Conservation (phyloP, 2,113 vertebrate species). For the Ramphastos sulfuratus region DNA sequence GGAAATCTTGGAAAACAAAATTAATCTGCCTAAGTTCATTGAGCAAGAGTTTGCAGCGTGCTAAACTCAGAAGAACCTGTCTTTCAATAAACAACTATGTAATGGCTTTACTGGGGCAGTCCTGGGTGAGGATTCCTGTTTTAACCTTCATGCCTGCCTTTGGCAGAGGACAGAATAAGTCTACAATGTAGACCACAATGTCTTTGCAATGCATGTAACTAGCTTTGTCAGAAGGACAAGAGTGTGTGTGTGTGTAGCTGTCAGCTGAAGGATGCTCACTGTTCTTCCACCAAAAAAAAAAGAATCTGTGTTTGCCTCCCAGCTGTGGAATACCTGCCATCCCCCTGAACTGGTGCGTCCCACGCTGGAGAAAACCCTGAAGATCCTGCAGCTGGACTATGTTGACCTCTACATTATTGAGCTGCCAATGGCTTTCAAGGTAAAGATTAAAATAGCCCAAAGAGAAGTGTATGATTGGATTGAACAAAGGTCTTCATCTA, state of each 20-base stretch:
- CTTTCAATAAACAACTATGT: background rate
- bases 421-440: slow-evolving; percentile 94
- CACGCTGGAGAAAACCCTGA: slow-evolving; percentile 84
- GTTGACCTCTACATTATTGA: slow-evolving; percentile 95
- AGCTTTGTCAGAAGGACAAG: background rate
- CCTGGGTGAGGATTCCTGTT: background rate
- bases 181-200: background rate
- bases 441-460: slow-evolving; percentile 42
- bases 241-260: fast-evolving
- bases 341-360: slow-evolving; percentile 87
- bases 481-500: background rate
- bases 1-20: slow-evolving; percentile 27
- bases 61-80: background rate
- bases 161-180: background rate
- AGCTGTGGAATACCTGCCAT: slow-evolving; percentile 93
- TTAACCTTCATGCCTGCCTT: background rate
- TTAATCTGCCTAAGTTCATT: background rate
- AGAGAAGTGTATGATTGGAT: background rate
- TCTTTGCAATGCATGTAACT: background rate
- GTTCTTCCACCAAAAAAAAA: background rate
- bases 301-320: background rate
- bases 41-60: background rate
- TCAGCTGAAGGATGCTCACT: background rate
- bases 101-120: background rate
- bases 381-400: slow-evolving; percentile 85